Conservation (phyloP, 2,888 invertebrate genomes). For the Cosmia pyralina region DNA sequence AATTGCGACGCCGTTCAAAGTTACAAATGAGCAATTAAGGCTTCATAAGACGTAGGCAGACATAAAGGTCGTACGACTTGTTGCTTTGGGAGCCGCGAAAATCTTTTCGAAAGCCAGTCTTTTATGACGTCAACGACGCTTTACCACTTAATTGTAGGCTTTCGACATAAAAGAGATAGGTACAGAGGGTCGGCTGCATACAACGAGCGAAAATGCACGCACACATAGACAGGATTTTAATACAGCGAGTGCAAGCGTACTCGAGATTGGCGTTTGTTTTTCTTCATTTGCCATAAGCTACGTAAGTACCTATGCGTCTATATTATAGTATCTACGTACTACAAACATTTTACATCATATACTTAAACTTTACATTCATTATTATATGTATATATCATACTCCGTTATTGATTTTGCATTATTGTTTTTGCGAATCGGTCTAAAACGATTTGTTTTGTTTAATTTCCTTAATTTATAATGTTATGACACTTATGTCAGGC, state of each 20-base stretch:
- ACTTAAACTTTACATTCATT: no score
- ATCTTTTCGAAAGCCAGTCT: constrained; percentile 31
- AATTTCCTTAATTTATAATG: no score
- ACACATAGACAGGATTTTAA: background rate
- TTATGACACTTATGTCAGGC: no score
- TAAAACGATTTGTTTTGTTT: no score
- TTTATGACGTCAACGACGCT: constrained; percentile 48
- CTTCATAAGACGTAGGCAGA: background rate
- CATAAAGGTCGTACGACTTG: constrained; percentile 36
- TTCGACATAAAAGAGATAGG: background rate
- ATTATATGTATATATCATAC: no score
- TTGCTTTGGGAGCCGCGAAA: constrained; percentile 35
- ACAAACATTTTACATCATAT: no score
- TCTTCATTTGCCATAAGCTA: no score
- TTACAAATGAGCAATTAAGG: constrained; percentile 23
- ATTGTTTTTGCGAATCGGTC: no score
- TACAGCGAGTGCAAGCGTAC: background rate
- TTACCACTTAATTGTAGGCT: constrained; percentile 34
- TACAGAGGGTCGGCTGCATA: constrained; percentile 2
- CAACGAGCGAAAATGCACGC: background rate
- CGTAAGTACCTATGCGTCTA: no score
- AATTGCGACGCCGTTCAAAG: background rate
- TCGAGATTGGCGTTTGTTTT: background rate
- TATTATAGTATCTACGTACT: no score
- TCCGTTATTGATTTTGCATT: no score